Evolutionary conservation across 2,888 invertebrate genomes (phyloP), one percentile per base, ranked within the genome.

Genomic region (Drosophila vallismaia): DNA sequence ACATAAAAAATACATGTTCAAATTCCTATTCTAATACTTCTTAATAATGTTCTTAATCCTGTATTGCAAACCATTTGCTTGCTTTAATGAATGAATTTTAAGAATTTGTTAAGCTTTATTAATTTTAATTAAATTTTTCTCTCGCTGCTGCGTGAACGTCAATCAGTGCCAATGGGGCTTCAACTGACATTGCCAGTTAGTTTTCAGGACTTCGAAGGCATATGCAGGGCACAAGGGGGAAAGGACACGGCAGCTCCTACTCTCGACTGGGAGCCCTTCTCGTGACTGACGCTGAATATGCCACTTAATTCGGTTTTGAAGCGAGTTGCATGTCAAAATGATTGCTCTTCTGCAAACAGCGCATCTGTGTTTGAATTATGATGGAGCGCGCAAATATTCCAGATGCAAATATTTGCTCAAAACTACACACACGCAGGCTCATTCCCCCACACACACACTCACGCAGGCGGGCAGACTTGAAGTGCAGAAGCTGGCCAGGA

Each of bases 361-460:
- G 89, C 90, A 89, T 90, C 89, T 90, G 82, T 83, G 89, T 90
- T 91, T 91, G 89, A 90, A 89, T 90, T 90, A 90, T 91, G 89
- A 90, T 90, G 90, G 87, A 90, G 88, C 86, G 88, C 85, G 90
- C 89, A 90, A 90, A 90, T 90, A 91, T 91, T 91, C 89, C 88
- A 90, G 89, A 86, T 79, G 89, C 88, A 90, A 90, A 91, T 90
- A 90, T 90, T 91, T 90, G 86, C 88, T 77, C 82, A 89, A 88
- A 90, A 89, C 90, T 90, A 89, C 88, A 89, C 79, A 86, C 82
- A 87, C 85, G 77, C 80, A 77, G 77, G 55, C 57, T 24, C 49
- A 55, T 42, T 42, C 40, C 60, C 36, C 42, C 42, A 12, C 38
- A 29, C 53, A 63, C 28, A 55, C 56, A 31, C 45, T 53, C 45